A percentile compares a stretch with the other conserved stretches of the same genome.
Evolutionary conservation across 2,888 invertebrate genomes (phyloP).

Genomic region (Xestia c-nigrum): DNA sequence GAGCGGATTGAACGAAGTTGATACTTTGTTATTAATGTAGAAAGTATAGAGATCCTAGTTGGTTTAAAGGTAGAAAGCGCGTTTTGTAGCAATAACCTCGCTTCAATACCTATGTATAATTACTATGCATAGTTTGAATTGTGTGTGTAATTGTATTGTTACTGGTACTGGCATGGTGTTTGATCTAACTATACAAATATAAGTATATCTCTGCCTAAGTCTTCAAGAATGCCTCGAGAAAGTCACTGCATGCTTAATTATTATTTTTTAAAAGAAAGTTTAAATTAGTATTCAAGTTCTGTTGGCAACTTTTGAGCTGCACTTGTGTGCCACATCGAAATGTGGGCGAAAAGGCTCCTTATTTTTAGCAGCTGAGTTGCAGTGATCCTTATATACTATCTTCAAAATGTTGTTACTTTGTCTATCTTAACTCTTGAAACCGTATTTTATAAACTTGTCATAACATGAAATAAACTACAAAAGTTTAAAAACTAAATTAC

Average conservation of each 20-base stretch:
- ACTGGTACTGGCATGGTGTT: no score
- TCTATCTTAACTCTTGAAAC: background rate
- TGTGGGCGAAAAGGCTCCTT: background rate
- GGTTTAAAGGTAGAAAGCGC: background rate
- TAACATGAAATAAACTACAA: background rate
- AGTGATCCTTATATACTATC: no score
- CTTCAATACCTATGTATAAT: background rate
- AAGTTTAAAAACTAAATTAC: no score
- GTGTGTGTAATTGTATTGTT: no score
- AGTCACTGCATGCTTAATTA: background rate
- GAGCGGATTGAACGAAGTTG: conserved; percentile 69
- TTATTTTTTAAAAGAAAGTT: background rate
- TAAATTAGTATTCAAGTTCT: background rate
- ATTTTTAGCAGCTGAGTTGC: no score
- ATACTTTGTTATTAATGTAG: conserved; percentile 66
- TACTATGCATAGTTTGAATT: no score
- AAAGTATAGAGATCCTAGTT: background rate
- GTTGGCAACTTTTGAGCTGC: background rate
- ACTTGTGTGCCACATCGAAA: no score
- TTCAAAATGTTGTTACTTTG: no score
- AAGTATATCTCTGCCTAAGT: background rate
- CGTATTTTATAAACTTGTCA: background rate
- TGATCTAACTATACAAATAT: background rate
- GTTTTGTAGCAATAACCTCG: background rate
- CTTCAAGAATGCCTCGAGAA: background rate